phyloP scores from a whole-genome alignment of 2,113 vertebrate species.

The Carollia perspicillata region DNA sequence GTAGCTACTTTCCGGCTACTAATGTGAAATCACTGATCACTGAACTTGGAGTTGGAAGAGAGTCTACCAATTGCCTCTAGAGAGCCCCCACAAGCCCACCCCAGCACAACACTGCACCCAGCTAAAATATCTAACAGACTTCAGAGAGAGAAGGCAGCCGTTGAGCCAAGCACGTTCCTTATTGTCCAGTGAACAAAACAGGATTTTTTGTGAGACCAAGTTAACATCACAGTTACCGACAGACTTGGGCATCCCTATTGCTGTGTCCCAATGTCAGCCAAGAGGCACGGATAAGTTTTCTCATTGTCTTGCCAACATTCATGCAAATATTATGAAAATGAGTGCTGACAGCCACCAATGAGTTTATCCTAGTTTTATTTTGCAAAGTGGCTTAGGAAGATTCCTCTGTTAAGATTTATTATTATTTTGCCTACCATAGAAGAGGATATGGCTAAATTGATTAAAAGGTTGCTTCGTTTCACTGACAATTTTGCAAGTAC shows the following conservation, averaged over 20 bases:
- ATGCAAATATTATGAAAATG: constrained; percentile 36
- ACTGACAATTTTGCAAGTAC: background rate
- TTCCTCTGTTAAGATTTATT: constrained; percentile 48
- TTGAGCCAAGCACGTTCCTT: background rate
- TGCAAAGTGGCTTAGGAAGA: constrained; percentile 29
- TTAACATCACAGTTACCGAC: background rate
- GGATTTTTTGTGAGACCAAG: background rate
- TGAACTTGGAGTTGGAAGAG: background rate
- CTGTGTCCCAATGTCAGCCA: background rate
- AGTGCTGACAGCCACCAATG: constrained; percentile 1
- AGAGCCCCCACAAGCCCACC: background rate
- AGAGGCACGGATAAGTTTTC: constrained; percentile 9
- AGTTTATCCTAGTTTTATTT: constrained; percentile 38
- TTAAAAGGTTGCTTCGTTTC: constrained; percentile 53
- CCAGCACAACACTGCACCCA: background rate
- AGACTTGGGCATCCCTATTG: background rate
- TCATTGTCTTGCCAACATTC: constrained; percentile 14
- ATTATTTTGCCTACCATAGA: constrained; percentile 39
- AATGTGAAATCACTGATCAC: background rate
- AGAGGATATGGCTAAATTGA: constrained; percentile 48
- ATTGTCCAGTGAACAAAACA: background rate
- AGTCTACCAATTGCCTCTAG: background rate
- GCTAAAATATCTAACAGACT: background rate
- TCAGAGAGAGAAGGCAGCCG: background rate
- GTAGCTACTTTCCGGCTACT: background rate